Percentiles rank a stretch among this genome's conserved stretches.
phyloP scores from a whole-genome alignment of 1,140 invertebrate species.

The Drosophila bifasciata region DNA sequence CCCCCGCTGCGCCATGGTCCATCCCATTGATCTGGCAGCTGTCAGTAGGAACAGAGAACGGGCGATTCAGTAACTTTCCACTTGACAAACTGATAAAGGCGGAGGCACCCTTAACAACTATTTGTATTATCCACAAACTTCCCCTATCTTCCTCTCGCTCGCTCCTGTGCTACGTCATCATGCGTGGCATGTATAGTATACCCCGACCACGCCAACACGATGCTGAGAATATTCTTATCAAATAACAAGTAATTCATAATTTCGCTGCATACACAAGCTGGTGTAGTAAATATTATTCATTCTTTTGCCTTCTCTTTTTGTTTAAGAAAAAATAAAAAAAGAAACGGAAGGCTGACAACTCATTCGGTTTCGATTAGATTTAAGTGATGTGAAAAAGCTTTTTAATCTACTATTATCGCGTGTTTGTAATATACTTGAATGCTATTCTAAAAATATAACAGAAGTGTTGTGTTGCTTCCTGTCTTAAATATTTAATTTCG shows the following conservation, averaged over 20 bases:
- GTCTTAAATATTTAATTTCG: neutral
- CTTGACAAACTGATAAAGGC: slow-evolving; percentile 31
- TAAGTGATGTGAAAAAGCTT: neutral
- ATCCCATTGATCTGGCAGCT: slow-evolving; percentile 3
- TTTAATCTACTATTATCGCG: neutral
- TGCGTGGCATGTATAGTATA: slow-evolving; percentile 38
- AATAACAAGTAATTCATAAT: slow-evolving; percentile 25
- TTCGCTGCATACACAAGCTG: slow-evolving; percentile 27
- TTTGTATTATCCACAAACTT: slow-evolving; percentile 20
- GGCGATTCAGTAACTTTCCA: slow-evolving; percentile 41
- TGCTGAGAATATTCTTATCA: slow-evolving; percentile 36
- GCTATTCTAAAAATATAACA: too few relatives aligned
- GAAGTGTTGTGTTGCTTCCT: neutral
- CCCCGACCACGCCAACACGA: neutral
- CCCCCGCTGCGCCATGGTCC: neutral
- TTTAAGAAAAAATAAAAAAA: neutral
- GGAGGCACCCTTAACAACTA: neutral
- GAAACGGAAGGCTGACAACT: too few relatives aligned
- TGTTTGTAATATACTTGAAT: too few relatives aligned
- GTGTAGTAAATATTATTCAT: slow-evolving; percentile 33
- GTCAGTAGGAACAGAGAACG: slow-evolving; percentile 8
- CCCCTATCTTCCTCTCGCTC: neutral
- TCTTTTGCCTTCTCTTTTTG: slow-evolving; percentile 22
- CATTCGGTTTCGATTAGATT: slow-evolving; percentile 2
- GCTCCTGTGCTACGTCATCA: slow-evolving; percentile 25